Percentiles rank a stretch among this genome's conserved stretches.
These are phyloP conservation scores for Amitus sp. DNA, from an alignment of 2,888 invertebrate genomes.

Conservation along the genomic window DNA sequence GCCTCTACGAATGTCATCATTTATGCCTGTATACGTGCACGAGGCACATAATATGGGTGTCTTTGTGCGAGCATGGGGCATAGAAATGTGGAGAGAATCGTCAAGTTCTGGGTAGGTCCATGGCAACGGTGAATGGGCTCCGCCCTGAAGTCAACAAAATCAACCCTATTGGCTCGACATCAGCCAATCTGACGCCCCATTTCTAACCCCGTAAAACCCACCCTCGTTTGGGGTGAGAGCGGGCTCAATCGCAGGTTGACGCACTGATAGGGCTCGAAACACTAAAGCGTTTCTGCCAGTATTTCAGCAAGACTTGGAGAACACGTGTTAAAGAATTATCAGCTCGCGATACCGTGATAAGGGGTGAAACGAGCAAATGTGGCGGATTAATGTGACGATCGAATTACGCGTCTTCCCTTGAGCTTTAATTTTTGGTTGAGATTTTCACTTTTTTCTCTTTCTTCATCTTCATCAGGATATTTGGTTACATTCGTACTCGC, in stretches of 20 bases:
- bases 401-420: too few species aligned
- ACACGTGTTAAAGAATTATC: constrained; percentile 43
- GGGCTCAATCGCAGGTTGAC: constrained; percentile 50
- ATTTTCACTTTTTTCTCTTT: too few species aligned
- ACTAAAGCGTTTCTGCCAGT: constrained; percentile 49
- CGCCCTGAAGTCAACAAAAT: constrained; percentile 49
- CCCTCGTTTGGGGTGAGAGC: constrained; percentile 32
- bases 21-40: constrained; percentile 27
- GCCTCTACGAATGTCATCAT: constrained; percentile 26
- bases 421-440: too few species aligned
- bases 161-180: constrained; percentile 53
- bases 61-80: constrained; percentile 4
- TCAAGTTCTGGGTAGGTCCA: constrained; percentile 47
- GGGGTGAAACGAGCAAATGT: neutral
- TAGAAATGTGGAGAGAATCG: constrained; percentile 20
- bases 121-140: constrained; percentile 49
- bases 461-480: too few species aligned
- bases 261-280: constrained; percentile 51
- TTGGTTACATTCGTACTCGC: too few species aligned
- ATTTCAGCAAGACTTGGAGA: constrained; percentile 42
- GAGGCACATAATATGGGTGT: constrained; percentile 7
- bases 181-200: constrained; percentile 51
- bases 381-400: neutral
- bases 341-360: constrained; percentile 1
- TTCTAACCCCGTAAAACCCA: constrained; percentile 44